phyloP scores from a whole-genome alignment of 2,888 invertebrate genomes.

The Pristionchus japonicus region DNA sequence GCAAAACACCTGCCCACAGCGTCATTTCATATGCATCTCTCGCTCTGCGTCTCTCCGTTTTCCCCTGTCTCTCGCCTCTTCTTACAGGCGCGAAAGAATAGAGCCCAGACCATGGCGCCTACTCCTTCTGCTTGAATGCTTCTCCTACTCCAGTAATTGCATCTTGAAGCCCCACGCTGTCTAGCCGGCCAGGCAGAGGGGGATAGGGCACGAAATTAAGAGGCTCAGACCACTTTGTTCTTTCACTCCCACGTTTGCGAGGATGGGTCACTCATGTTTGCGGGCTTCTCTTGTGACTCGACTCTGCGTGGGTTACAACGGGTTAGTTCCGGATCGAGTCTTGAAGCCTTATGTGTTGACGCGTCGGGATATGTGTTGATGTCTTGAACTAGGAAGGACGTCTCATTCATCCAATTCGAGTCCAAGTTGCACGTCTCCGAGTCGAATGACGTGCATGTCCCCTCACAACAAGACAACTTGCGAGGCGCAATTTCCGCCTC shows the following conservation, averaged over 20 bases:
- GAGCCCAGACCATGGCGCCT: too few relatives aligned
- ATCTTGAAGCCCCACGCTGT: too few relatives aligned
- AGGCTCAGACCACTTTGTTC: too few relatives aligned
- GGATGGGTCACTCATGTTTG: background rate
- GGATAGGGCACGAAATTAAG: too few relatives aligned
- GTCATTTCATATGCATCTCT: background rate
- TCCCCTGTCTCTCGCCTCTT: too few relatives aligned
- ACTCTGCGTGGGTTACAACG: background rate
- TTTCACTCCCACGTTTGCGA: background rate
- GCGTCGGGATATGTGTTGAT: background rate
- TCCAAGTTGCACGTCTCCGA: background rate
- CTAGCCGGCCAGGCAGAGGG: too few relatives aligned
- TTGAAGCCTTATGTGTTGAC: background rate
- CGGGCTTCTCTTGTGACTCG: background rate
- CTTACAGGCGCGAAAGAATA: too few relatives aligned
- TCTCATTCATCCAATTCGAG: background rate
- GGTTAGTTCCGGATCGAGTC: background rate
- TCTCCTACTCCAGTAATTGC: too few relatives aligned
- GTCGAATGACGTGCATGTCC: background rate
- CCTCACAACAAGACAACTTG: background rate
- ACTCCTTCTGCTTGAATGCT: background rate
- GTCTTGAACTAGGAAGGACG: background rate
- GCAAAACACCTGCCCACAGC: background rate
- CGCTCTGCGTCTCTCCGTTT: background rate
- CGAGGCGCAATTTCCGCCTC: background rate